Conservation (phyloP, 2,888 invertebrate genomes). For the Urechis unicinctus region DNA sequence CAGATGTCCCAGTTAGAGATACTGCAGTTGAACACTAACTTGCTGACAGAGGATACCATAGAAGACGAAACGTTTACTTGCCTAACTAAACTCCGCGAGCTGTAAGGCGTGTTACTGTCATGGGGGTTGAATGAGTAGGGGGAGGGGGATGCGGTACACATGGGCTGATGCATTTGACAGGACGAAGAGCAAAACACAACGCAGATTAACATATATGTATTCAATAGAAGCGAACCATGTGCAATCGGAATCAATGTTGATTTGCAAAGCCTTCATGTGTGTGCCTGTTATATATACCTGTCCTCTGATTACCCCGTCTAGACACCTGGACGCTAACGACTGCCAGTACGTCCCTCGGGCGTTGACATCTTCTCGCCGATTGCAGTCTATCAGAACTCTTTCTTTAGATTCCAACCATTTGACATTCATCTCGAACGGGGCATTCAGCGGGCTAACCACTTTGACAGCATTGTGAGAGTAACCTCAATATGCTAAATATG, state of each 20-base stretch:
- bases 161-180: no score
- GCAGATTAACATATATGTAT: no score
- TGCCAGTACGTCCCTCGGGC: constrained; percentile 12
- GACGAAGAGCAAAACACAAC: no score
- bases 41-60: background rate
- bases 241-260: no score
- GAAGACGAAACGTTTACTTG: background rate
- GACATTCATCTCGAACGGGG: constrained; percentile 8
- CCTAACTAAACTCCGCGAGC: background rate
- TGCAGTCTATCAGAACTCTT: constrained; percentile 5
- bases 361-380: background rate
- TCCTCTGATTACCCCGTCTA: background rate
- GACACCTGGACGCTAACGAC: constrained; percentile 5
- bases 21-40: background rate
- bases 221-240: no score
- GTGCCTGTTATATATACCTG: no score
- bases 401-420: constrained; percentile 4
- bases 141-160: no score
- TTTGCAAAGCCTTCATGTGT: no score
- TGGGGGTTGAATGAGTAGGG: background rate
- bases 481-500: background rate
- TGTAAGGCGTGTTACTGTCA: background rate
- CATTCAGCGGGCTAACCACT: constrained; percentile 5
- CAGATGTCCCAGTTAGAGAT: background rate
- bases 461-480: background rate